Conservation (phyloP, 2,113 vertebrate genomes). For the Carlito syrichta region DNA sequence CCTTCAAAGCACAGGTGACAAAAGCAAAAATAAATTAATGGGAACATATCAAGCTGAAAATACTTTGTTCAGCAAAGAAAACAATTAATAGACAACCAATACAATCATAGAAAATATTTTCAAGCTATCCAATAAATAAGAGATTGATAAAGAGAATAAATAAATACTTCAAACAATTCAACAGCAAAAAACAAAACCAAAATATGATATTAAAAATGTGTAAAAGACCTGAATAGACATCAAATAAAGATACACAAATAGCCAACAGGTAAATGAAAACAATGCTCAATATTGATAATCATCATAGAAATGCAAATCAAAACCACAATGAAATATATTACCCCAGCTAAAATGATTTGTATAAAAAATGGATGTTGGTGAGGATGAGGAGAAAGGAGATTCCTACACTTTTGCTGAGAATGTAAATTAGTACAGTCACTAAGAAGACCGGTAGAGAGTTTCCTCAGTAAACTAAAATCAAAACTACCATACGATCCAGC, state of each 20-base stretch:
- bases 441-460: background rate
- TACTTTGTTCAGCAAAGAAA: background rate
- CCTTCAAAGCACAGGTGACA: background rate
- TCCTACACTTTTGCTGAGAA: background rate
- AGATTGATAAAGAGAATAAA: background rate
- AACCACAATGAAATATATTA: background rate
- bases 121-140: background rate
- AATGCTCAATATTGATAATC: background rate
- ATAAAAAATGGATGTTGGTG: background rate
- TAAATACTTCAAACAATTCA: background rate
- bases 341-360: background rate
- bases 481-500: background rate
- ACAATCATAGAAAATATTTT: background rate
- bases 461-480: background rate
- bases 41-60: background rate
- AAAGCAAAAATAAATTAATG: background rate
- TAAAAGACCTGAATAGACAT: background rate
- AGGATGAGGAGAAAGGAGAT: background rate
- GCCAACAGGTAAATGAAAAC: background rate
- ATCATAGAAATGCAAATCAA: background rate
- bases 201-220: background rate
- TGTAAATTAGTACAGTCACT: background rate
- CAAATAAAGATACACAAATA: background rate
- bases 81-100: background rate
- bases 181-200: too few relatives aligned